Conservation (phyloP, 92 coral and sea anemone species). For the Umimayanthus chanpuru region DNA sequence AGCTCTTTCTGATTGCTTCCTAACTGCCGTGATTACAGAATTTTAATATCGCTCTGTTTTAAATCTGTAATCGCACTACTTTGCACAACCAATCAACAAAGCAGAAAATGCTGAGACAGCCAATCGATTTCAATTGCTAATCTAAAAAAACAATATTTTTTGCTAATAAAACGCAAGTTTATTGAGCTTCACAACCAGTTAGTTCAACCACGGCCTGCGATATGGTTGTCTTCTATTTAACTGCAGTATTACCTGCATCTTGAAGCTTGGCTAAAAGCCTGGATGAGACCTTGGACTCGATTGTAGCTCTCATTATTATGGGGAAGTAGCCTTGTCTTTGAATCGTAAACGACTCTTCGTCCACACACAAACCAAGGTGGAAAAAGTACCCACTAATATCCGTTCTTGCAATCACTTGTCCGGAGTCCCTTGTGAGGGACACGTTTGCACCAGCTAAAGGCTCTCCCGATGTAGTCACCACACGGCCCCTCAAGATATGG, state of each 20-base stretch:
- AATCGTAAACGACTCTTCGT: slow-evolving; percentile 22
- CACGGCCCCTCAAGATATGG: slow-evolving; percentile 43
- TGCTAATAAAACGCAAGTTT: too few relatives aligned
- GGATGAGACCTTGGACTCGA: slow-evolving; percentile 24
- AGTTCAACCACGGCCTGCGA: too few relatives aligned
- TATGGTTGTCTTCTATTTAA: too few relatives aligned
- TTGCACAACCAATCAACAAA: too few relatives aligned
- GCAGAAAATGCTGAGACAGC: too few relatives aligned
- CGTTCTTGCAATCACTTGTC: slow-evolving; percentile 7
- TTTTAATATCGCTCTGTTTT: too few relatives aligned
- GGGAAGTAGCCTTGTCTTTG: slow-evolving; percentile 34
- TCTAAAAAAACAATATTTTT: too few relatives aligned
- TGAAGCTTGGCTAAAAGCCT: slow-evolving; percentile 26
- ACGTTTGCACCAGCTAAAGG: slow-evolving; percentile 36
- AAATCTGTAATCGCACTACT: too few relatives aligned
- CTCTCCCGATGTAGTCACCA: slow-evolving; percentile 22
- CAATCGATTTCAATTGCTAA: too few relatives aligned
- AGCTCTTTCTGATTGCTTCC: too few relatives aligned
- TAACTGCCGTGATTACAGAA: too few relatives aligned
- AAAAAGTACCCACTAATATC: slow-evolving; percentile 25
- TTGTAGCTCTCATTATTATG: slow-evolving; percentile 3
- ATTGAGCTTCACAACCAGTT: too few relatives aligned
- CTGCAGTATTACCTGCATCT: slow-evolving; percentile 23
- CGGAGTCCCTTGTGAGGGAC: slow-evolving; percentile 9
- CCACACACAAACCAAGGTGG: slow-evolving; percentile 8